Evolutionary conservation across 1,140 invertebrate species (phyloP).

Genomic region (Ceratosolen solmsi): DNA sequence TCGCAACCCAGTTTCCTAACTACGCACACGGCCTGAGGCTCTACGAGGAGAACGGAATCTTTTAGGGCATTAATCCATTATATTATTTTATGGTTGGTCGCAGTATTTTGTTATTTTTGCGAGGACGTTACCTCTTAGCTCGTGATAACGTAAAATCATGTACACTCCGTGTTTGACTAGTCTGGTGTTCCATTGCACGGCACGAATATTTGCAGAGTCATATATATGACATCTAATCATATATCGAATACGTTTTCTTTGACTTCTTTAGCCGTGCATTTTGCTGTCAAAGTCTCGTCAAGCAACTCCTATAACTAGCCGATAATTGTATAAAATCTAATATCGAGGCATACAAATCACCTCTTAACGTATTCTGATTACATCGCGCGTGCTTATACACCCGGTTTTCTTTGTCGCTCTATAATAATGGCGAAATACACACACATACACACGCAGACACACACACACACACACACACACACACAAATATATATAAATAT

Average conservation of each 20-base stretch:
- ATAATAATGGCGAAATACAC: slow-evolving; percentile 22
- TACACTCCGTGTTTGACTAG: too few relatives aligned
- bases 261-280: background rate
- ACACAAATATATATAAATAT: slow-evolving; percentile 16
- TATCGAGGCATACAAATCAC: slow-evolving; percentile 7
- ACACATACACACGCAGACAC: slow-evolving; percentile 5
- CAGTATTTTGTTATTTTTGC: slow-evolving; percentile 20
- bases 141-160: too few relatives aligned
- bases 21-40: background rate
- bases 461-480: slow-evolving; percentile 17
- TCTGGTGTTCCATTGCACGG: background rate
- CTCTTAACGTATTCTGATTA: slow-evolving; percentile 35
- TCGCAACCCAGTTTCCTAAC: slow-evolving; percentile 14
- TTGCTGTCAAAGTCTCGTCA: background rate
- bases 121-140: too few relatives aligned
- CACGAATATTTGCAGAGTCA: background rate
- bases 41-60: slow-evolving; percentile 25
- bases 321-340: slow-evolving; percentile 28
- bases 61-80: slow-evolving; percentile 18
- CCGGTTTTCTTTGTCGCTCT: background rate
- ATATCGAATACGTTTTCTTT: background rate
- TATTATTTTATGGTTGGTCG: background rate
- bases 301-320: background rate
- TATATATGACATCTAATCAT: background rate
- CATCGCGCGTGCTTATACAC: background rate